Conservation (phyloP, 2,113 vertebrate genomes). For the Rhinopomastus cyanomelas region DNA sequence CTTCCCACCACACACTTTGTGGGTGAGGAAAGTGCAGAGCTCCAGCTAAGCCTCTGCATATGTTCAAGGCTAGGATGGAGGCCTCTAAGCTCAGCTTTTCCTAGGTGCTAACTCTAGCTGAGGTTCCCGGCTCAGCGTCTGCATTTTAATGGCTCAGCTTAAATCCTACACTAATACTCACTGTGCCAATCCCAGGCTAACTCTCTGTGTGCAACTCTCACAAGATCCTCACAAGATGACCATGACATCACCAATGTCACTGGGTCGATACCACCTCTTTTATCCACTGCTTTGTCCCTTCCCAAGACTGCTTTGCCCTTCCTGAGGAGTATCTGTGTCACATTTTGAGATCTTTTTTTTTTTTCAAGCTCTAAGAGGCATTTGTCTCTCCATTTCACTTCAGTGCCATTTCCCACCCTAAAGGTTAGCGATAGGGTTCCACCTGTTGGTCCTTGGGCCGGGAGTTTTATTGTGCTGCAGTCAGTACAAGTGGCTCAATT, state of each 20-base stretch:
- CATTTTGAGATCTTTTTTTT: neutral
- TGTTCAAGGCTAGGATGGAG: neutral
- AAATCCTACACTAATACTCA: neutral
- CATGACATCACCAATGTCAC: accelerated
- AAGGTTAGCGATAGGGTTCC: neutral
- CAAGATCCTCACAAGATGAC: neutral
- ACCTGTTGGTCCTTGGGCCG: neutral
- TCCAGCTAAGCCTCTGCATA: neutral
- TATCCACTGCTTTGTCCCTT: neutral
- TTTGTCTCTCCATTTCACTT: neutral
- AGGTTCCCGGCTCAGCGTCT: neutral
- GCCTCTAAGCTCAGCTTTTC: neutral
- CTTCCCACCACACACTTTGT: neutral
- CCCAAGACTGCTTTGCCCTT: neutral
- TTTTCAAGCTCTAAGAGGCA: neutral
- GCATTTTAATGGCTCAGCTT: neutral
- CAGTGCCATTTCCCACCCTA: neutral
- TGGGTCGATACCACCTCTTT: neutral
- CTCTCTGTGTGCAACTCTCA: accelerated
- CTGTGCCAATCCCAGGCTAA: neutral
- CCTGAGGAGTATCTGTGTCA: neutral
- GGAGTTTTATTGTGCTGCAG: neutral
- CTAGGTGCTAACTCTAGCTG: neutral
- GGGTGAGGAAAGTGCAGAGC: neutral
- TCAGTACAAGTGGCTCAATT: neutral